phyloP scores from a whole-genome alignment of 1,140 invertebrate species.

The Micrasema minimum region DNA sequence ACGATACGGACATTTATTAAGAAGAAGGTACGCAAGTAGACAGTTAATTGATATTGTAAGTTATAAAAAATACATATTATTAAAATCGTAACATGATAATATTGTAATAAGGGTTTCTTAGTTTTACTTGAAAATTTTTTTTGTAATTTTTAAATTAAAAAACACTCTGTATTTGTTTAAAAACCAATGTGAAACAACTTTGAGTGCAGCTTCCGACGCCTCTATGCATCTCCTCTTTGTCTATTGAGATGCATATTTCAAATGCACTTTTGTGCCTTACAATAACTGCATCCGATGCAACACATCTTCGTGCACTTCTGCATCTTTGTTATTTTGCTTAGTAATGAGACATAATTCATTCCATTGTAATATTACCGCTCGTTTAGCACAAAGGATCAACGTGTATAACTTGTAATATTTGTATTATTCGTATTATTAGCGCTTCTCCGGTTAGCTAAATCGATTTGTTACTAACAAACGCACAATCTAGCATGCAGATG shows the following conservation, averaged over 20 bases:
- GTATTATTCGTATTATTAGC: background rate
- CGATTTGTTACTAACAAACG: constrained; percentile 35
- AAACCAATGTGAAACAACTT: background rate
- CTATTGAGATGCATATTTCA: constrained; percentile 31
- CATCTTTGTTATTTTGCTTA: background rate
- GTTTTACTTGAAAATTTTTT: no score
- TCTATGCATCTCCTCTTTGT: constrained; percentile 15
- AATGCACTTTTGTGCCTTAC: constrained; percentile 21
- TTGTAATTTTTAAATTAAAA: no score
- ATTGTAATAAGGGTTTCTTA: no score
- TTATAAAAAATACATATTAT: no score
- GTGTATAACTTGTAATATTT: no score
- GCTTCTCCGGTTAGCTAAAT: constrained; percentile 28
- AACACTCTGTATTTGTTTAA: no score
- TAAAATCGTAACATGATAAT: no score
- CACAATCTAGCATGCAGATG: background rate
- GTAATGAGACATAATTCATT: constrained; percentile 14
- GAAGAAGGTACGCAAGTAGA: no score
- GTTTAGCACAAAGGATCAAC: background rate
- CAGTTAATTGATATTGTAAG: no score
- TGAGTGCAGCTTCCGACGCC: constrained; percentile 20
- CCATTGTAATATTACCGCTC: background rate
- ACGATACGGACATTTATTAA: no score
- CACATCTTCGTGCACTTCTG: constrained; percentile 7
- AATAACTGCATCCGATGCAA: constrained; percentile 17